Evolutionary conservation across 2,797 vertebrate genomes (phyloP), one percentile per base, ranked within the genome.

Genomic region (Knipowitschia caucasica): DNA sequence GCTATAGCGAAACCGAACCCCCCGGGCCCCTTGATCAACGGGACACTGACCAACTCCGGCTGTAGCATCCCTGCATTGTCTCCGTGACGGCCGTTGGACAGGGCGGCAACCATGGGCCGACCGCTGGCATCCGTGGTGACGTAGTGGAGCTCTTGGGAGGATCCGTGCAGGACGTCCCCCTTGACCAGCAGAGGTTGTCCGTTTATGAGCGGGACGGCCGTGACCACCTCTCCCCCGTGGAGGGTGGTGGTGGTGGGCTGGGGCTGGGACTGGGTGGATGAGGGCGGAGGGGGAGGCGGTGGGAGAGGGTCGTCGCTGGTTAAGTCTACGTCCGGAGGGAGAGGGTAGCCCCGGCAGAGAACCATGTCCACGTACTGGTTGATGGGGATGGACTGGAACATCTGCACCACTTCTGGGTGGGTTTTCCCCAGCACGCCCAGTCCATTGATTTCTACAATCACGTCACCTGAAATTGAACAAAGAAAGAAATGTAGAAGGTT

Each of bases 1-100:
- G 97, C 96, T 24, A 99, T 99, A 56, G 97, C 96, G 63, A 99
- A 99, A 12, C 97, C 96, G 43, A 99, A 99, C n/a, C 97, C 97
- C 36, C 95, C 94, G 0, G 95, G 96, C 9, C 97, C 95, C 70
- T 99, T 98, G 18, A 95, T 53, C 64, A 98, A 83, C 7, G 94
- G 92, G 67, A 98, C 85, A 57, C 92, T 96, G 58, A 95, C 93
- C 73, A 96, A 86, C 83, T 99, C 96, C 0, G 95, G 89, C 67
- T 94, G 94, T 47, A 94, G 90, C 82, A 89, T 60, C 1, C 42
- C 53, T 0, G 58, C 0, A 5, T 45, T 35, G 24, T 92, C 93
- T 0, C 88, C 93, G 39, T 91, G 86, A 36, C 91, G 88, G 30
- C 93, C 92, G 0, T 92, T 90, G 49, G 87, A 87, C 77, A 94